Conservation (phyloP, 2,113 vertebrate genomes). For the Saguinus imperator region DNA sequence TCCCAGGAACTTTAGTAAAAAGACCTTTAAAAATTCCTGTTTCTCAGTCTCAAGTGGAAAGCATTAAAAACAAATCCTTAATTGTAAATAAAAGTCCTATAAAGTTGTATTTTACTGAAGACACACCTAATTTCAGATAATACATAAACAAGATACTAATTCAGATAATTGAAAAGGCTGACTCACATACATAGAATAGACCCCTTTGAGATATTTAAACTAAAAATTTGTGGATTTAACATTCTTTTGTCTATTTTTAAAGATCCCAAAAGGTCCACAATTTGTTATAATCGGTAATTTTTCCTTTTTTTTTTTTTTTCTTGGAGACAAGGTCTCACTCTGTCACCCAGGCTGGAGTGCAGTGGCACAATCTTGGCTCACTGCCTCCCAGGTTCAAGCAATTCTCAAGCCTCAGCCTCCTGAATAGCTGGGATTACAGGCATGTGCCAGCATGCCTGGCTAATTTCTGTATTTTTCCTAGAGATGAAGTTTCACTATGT, state of each 20-base stretch:
- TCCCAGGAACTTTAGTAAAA: background rate
- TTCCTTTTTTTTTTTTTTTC: too few relatives aligned
- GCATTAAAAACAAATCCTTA: conserved; percentile 41
- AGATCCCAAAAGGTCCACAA: background rate
- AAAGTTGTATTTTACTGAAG: conserved; percentile 50
- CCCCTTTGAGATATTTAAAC: background rate
- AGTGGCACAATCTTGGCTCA: too few relatives aligned
- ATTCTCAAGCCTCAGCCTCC: too few relatives aligned
- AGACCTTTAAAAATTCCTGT: background rate
- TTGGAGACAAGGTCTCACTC: too few relatives aligned
- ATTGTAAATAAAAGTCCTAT: conserved; percentile 70
- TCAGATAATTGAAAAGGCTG: background rate
- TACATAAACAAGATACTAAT: background rate
- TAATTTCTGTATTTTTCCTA: too few relatives aligned
- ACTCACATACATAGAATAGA: background rate
- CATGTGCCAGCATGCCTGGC: too few relatives aligned
- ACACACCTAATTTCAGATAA: conserved; percentile 65
- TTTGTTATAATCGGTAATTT: background rate
- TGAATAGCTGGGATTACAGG: too few relatives aligned
- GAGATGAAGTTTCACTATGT: too few relatives aligned
- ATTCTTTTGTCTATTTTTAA: conserved; percentile 18
- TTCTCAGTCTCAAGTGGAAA: background rate
- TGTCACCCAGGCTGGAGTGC: too few relatives aligned
- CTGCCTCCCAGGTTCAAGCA: too few relatives aligned
- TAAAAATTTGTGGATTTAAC: background rate